Percentiles rank a stretch among this genome's conserved stretches.
These are phyloP conservation scores for Unio pictorum DNA, from an alignment of 2,888 invertebrate genomes.

Conservation along the genomic window DNA sequence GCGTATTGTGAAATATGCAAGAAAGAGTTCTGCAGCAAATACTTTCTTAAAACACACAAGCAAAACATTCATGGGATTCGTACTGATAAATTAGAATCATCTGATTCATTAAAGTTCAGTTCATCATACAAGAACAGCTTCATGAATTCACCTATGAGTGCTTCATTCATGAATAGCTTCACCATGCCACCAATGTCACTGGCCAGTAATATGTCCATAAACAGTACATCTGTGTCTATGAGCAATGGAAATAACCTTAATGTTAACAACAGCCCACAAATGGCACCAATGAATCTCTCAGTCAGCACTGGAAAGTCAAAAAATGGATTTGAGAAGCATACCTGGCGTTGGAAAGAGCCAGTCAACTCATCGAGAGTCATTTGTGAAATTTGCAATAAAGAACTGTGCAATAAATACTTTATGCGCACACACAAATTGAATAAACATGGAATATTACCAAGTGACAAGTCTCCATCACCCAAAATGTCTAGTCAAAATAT, in stretches of 20 bases:
- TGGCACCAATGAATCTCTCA: conserved; percentile 32
- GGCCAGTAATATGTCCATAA: conserved; percentile 1
- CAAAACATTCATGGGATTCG: conserved; percentile 98
- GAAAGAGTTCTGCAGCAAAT: conserved; percentile 98
- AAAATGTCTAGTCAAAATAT: conserved; percentile 38
- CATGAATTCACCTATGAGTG: conserved; percentile 1
- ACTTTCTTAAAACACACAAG: conserved; percentile 96
- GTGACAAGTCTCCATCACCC: conserved; percentile 50
- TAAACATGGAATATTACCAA: conserved; percentile 69
- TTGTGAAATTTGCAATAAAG: conserved; percentile 71
- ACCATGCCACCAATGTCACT: neutral
- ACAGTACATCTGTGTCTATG: conserved; percentile 8
- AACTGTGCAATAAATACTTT: conserved; percentile 72
- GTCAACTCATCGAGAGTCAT: conserved; percentile 65
- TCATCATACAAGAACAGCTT: conserved; percentile 9
- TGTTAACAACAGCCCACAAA: conserved; percentile 13
- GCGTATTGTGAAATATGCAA: conserved; percentile 82
- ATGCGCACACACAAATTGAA: conserved; percentile 70
- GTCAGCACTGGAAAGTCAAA: conserved; percentile 25
- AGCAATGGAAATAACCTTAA: conserved; percentile 10
- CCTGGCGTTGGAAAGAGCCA: conserved; percentile 68
- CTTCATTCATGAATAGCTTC: neutral
- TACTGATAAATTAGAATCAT: conserved; percentile 30
- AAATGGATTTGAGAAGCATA: conserved; percentile 46
- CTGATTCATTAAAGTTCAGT: conserved; percentile 6